These are phyloP conservation scores for Scomber colias DNA, from an alignment of 2,113 vertebrate genomes.

Conservation along the genomic window DNA sequence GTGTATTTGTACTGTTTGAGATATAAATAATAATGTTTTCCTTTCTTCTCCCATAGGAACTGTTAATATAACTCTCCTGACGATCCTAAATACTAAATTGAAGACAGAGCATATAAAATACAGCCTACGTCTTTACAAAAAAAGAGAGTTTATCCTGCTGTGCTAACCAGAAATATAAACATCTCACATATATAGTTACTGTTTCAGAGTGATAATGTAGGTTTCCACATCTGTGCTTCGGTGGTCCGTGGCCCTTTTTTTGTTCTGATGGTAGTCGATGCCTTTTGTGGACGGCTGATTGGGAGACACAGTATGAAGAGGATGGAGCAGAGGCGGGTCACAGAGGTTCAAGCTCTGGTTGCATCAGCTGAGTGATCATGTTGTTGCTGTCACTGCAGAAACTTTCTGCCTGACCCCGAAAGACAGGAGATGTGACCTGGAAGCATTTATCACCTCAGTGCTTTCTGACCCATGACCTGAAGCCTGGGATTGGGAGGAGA, in stretches of 20 bases:
- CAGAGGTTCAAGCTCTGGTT: conserved; percentile 42
- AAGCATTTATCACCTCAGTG: conserved; percentile 78
- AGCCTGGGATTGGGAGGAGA: conserved; percentile 32
- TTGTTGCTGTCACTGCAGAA: conserved; percentile 75
- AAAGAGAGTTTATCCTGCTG: background rate
- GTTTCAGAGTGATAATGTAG: too few relatives aligned
- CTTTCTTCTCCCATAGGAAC: background rate
- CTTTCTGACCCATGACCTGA: conserved; percentile 65
- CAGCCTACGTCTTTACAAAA: background rate
- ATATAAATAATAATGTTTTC: background rate
- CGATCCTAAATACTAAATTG: background rate
- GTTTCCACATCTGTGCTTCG: too few relatives aligned
- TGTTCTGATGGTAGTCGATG: background rate
- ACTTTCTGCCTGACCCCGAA: conserved; percentile 55
- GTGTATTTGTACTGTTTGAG: background rate
- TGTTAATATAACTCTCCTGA: too few relatives aligned
- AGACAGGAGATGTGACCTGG: conserved; percentile 77
- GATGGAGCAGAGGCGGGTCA: conserved; percentile 50
- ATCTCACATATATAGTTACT: background rate
- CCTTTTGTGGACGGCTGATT: conserved; percentile 6
- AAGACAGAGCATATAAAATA: background rate
- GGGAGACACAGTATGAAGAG: conserved; percentile 21
- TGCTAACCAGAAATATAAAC: background rate
- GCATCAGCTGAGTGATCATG: conserved; percentile 69
- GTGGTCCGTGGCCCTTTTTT: background rate